Evolutionary conservation across 2,797 vertebrate species (phyloP), one percentile per base, ranked within the genome.

Genomic region (Hozukius guyotensis): DNA sequence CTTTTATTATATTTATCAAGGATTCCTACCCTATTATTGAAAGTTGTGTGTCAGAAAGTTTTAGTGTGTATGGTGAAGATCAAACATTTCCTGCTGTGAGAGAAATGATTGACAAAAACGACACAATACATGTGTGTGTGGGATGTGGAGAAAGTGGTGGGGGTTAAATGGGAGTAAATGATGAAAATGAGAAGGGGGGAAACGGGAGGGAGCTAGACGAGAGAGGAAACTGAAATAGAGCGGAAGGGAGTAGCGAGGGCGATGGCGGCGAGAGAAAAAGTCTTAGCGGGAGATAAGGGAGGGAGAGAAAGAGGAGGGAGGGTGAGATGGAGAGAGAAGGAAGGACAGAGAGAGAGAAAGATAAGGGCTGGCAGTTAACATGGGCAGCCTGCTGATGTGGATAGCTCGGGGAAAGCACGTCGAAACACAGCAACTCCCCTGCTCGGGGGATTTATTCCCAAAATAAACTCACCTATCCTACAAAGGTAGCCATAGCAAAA

Each of bases 331-430:
- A 49, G 64, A 62, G 74, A 71, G 38, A 32, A 57, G 65, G 68
- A 25, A n/a, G 62, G 65, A 75, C 57, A 82, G 76, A 77, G 14
- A 64, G 63, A 71, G 53, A 66, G 49, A 76, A 18, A 73, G 86
- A 92, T 86, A 89, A 89, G 75, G 73, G 25, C 65, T 72, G 75
- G 75, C 75, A 78, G 84, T 82, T 83, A 87, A 78, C 38, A 42
- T 5, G 13, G 38, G 64, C 46, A 36, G 79, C 65, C 81, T 60
- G 76, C 85, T 87, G 88, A 80, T 87, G 88, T 82, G 83, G 77
- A 83, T 59, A 64, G 42, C 72, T 75, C 2, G 12, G 70, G 76
- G 82, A 77, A 75, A 83, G 36, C 84, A 78, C 24, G 24, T 72
- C 86, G 65, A 56, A 81, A 86, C 79, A 80, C 75, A 66, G 55